A percentile compares a stretch with the other conserved stretches of the same genome.
phyloP scores from a whole-genome alignment of 2,797 vertebrate genomes.

The Benthosema pterotum region DNA sequence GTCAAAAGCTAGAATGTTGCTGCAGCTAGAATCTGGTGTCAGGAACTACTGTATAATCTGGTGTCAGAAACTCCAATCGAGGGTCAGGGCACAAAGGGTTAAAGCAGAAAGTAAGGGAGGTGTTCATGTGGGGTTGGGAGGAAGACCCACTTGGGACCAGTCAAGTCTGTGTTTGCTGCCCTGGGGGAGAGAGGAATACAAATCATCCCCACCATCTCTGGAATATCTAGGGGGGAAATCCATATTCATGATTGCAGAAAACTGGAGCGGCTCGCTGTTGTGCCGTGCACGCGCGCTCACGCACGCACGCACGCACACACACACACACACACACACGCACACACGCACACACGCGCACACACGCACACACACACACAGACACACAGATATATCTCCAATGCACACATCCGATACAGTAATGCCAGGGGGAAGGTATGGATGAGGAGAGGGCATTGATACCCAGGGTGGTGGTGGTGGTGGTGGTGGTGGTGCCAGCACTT shows the following conservation, averaged over 20 bases:
- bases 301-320: too few species aligned
- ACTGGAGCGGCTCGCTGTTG: constrained; percentile 15
- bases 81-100: too few species aligned
- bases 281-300: too few species aligned
- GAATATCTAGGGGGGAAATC: constrained; percentile 46
- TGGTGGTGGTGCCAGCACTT: constrained; percentile 34
- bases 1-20: too few species aligned
- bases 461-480: too few species aligned
- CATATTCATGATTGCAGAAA: constrained; percentile 54
- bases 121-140: constrained; percentile 28
- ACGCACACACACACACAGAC: too few species aligned
- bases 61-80: too few species aligned
- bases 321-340: too few species aligned
- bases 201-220: constrained; percentile 42
- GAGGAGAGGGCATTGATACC: constrained; percentile 16
- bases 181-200: constrained; percentile 42
- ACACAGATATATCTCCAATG: too few species aligned
- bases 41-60: too few species aligned
- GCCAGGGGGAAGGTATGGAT: constrained; percentile 35
- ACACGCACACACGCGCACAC: too few species aligned
- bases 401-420: constrained; percentile 19
- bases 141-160: constrained; percentile 11
- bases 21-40: too few species aligned
- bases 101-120: constrained; percentile 38
- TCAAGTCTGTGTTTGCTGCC: constrained; percentile 29